These are phyloP conservation scores for Athrips mouffetella DNA, from an alignment of 2,888 invertebrate species.

Conservation along the genomic window DNA sequence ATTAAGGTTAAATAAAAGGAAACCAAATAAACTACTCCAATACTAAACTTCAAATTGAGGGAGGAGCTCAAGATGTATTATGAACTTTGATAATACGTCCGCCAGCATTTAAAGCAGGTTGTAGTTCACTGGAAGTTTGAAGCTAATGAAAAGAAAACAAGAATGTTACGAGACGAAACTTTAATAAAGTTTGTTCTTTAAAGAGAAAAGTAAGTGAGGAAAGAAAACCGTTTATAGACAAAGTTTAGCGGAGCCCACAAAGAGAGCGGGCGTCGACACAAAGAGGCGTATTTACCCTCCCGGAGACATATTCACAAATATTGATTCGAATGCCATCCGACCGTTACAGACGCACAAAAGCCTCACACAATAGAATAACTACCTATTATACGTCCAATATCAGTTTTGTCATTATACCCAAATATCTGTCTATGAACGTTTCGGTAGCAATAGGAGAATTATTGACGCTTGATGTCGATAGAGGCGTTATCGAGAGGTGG, in stretches of 20 bases:
- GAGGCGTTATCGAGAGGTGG: neutral
- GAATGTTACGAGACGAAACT: slow-evolving; percentile 30
- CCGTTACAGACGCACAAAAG: slow-evolving; percentile 29
- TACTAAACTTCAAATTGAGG: slow-evolving; percentile 19
- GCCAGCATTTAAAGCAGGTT: neutral
- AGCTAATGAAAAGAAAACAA: slow-evolving; percentile 36
- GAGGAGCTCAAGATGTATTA: slow-evolving; percentile 1
- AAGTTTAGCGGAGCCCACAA: slow-evolving; percentile 33
- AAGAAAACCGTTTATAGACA: slow-evolving; percentile 38
- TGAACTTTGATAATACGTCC: neutral
- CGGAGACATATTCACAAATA: slow-evolving; percentile 34
- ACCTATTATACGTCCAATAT: slow-evolving; percentile 13
- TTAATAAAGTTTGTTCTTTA: slow-evolving; percentile 38
- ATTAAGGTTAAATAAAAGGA: too few relatives aligned
- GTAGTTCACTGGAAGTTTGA: slow-evolving; percentile 14
- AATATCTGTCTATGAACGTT: slow-evolving; percentile 5
- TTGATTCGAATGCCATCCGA: slow-evolving; percentile 31
- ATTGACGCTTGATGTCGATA: slow-evolving; percentile 3
- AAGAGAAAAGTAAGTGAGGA: slow-evolving; percentile 31
- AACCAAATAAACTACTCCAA: slow-evolving; percentile 31
- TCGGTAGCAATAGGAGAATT: neutral
- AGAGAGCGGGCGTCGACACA: slow-evolving; percentile 13
- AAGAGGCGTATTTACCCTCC: slow-evolving; percentile 22
- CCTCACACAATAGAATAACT: slow-evolving; percentile 15
- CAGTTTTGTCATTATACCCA: slow-evolving; percentile 10